Evolutionary conservation across 2,797 vertebrate genomes (phyloP).

Genomic region (Etheostoma nigrum): DNA sequence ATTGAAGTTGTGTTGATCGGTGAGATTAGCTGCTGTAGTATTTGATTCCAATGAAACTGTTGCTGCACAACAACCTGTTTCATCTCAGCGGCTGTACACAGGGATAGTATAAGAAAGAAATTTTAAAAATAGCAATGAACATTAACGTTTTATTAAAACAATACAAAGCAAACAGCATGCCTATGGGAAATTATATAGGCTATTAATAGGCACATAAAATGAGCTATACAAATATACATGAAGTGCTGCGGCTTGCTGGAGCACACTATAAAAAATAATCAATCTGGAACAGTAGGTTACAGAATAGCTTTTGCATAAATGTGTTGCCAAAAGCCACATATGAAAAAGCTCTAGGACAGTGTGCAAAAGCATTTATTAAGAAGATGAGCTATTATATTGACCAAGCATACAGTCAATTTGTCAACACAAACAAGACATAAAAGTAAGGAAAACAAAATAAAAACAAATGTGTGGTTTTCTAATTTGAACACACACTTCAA

Average conservation of each 20-base stretch:
- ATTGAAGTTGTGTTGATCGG: slow-evolving; percentile 11
- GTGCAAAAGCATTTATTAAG: neutral
- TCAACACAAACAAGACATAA: neutral
- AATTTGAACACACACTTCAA: too few relatives aligned
- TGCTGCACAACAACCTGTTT: slow-evolving; percentile 15
- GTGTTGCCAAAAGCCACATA: neutral
- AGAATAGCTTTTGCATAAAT: neutral
- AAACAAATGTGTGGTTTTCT: neutral
- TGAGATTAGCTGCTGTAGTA: slow-evolving; percentile 16
- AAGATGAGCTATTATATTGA: neutral
- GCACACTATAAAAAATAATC: neutral
- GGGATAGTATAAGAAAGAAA: neutral
- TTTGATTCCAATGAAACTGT: slow-evolving; percentile 17
- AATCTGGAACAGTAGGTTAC: neutral
- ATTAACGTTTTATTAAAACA: slow-evolving; percentile 15
- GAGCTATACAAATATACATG: neutral
- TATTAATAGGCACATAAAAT: neutral
- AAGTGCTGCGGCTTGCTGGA: neutral
- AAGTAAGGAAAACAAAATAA: neutral
- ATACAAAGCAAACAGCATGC: neutral
- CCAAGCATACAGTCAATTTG: neutral
- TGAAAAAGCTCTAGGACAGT: neutral
- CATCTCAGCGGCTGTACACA: neutral
- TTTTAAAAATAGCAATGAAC: neutral
- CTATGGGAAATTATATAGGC: neutral